Base-by-base conservation (phyloP, 2,888 invertebrate genomes). In the Dasypolia templi region DNA sequence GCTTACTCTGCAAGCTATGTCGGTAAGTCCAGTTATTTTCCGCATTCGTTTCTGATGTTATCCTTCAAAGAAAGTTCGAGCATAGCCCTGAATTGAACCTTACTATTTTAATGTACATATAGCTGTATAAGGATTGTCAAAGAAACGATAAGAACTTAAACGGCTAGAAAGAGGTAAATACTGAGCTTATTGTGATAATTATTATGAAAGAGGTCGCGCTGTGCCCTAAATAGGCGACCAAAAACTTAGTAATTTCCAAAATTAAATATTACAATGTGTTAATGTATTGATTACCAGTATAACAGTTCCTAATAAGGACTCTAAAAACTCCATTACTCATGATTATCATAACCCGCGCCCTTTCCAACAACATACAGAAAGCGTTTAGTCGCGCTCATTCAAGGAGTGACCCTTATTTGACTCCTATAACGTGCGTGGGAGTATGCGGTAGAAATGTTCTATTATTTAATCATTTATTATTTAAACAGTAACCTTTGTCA, bases 331-430 rank as follows among this genome's bases (percentile, higher is more conserved):
- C 53, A 82, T 82, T 26, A 69, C 6, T 80, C 63, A 42, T 68
- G 42, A 46, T 73, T 51, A 79, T 56, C 39, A 39, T 26, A 53
- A 46, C 55, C 32, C 67, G 56, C 58, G 84, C 59, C 80, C 58
- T 67, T 82, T 39, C 29, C 3, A 32, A 46, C n/a, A 29, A 12
- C 51, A 49, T 68, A 68, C 53, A 79, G 56, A 80, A 64, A 84
- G 35, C 69, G 29, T 83, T 83, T 83, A 64, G 64, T 64, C 12
- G 66, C 53, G 55, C 64, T 81, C 66, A 63, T 84, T 75, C 39
- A 66, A 49, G 49, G n/a, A 56, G 12, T 81, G 82, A 81, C 81
- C 81, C 82, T 84, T 81, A 81, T 67, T 81, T 81, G 81, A 81
- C 82, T 84, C 63, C 75, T 42, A 51, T 81, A 81, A 64, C 12